Conservation (phyloP, 2,888 invertebrate genomes). For the Thymelicus sylvestris region DNA sequence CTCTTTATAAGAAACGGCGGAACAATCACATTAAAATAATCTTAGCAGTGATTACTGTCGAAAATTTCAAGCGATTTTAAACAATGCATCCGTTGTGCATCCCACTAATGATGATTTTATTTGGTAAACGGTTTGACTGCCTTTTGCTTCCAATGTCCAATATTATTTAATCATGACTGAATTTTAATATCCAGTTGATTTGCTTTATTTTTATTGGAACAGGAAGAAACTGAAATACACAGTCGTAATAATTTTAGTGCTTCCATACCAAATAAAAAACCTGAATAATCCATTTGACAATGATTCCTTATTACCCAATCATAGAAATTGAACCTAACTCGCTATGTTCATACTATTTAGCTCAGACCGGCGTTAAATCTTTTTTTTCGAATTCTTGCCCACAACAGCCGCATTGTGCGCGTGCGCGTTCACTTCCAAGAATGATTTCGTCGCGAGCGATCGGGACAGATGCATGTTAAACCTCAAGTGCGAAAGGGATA, state of each 20-base stretch:
- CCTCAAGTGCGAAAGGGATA: slow-evolving; percentile 49
- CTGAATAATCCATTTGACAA: neutral
- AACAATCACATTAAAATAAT: slow-evolving; percentile 58
- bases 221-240: too few species aligned
- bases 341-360: slow-evolving; percentile 57
- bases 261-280: too few species aligned
- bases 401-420: slow-evolving; percentile 82
- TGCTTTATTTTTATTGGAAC: too few species aligned
- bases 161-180: too few species aligned
- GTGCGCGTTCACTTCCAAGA: slow-evolving; percentile 79
- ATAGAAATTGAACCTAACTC: slow-evolving; percentile 58
- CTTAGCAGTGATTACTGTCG: slow-evolving; percentile 58
- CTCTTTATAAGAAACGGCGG: slow-evolving; percentile 43
- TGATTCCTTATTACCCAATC: slow-evolving; percentile 36
- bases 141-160: neutral
- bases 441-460: slow-evolving; percentile 75
- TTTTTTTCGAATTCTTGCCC: slow-evolving; percentile 73
- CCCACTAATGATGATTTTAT: slow-evolving; percentile 1
- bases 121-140: slow-evolving; percentile 21
- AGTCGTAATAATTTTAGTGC: too few species aligned
- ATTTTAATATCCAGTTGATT: too few species aligned
- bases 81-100: slow-evolving; percentile 62
- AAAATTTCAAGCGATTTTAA: slow-evolving; percentile 45
- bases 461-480: slow-evolving; percentile 47
- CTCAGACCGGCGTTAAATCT: slow-evolving; percentile 60